Base-by-base conservation (phyloP, 2,113 vertebrate species). In the Galeopterus variegatus region DNA sequence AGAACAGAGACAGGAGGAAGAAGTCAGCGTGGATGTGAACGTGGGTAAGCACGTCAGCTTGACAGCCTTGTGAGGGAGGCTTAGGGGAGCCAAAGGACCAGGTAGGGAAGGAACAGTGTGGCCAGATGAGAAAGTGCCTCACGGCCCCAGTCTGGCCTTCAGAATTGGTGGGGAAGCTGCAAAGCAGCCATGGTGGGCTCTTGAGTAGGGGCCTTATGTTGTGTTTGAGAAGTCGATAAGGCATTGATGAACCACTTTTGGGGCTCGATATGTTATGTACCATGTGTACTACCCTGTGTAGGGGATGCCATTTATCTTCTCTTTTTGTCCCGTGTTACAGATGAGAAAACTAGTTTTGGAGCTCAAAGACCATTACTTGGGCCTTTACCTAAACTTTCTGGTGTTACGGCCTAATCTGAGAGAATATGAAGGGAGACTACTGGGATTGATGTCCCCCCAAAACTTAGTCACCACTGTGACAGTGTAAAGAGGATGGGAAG, bases 131-230 rank as follows among this genome's bases (percentile, higher is more conserved):
- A 15, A 26, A 65, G 28, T 1, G 15, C 64, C 36, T 5, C 4
- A 1, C 13, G 41, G 50, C 5, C 23, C 41, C 8, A 4, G 17
- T 64, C 41, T 5, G 21, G 41, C 50, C 18, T 41, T 10, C 67
- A n/a, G 69, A 7, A 28, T 12, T 76, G 83, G 24, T 0, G 26
- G 58, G 82, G 87, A 86, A n/a, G 50, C 88, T 48, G 33, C 41
- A 19, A 4, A 50, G 26, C 4, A 6, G 24, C 45, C 21, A 3
- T 3, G 0, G 33, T 54, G 48, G 26, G 6, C 45, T 33, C 48
- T 64, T 7, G 65, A 2, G 5, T n/a, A 23, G 3, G 31, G 12
- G 69, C 9, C n/a, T 48, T 41, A 1, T 0, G 10, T 13, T 7
- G 19, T 64, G n/a, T 81, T 80, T 15, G 69, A 62, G 50, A 73